Evolutionary conservation across 2,888 invertebrate genomes (phyloP).

Genomic region (Apotomis betuletana): DNA sequence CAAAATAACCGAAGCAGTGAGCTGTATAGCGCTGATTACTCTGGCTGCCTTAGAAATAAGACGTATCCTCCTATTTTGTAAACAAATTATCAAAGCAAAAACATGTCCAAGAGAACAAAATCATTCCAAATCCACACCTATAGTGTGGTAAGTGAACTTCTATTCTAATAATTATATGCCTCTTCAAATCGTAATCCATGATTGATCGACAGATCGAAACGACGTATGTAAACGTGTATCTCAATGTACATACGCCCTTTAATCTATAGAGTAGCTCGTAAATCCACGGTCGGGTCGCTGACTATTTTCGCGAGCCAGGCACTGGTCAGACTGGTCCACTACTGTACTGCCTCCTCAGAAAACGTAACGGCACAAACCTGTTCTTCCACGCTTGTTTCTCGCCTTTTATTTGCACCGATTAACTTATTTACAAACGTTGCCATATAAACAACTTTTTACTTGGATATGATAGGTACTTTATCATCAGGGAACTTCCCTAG

Average conservation of each 20-base stretch:
- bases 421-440: conserved; percentile 71
- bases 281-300: conserved; percentile 15
- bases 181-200: neutral
- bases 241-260: conserved; percentile 11
- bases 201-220: neutral
- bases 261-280: neutral
- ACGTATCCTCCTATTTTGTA: neutral
- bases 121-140: neutral
- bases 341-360: conserved; percentile 65
- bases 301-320: conserved; percentile 30
- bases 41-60: too few species aligned
- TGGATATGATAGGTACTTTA: neutral
- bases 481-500: neutral
- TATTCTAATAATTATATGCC: neutral
- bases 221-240: conserved; percentile 3
- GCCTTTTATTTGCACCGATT: conserved; percentile 49
- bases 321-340: conserved; percentile 45
- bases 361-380: conserved; percentile 76
- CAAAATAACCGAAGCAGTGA: too few species aligned
- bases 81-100: neutral
- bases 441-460: conserved; percentile 29
- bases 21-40: too few species aligned
- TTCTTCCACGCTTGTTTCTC: conserved; percentile 62
- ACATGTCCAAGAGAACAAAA: neutral
- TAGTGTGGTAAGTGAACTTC: neutral